phyloP scores from a whole-genome alignment of 2,797 vertebrate species.

The Monodelphis domestica region DNA sequence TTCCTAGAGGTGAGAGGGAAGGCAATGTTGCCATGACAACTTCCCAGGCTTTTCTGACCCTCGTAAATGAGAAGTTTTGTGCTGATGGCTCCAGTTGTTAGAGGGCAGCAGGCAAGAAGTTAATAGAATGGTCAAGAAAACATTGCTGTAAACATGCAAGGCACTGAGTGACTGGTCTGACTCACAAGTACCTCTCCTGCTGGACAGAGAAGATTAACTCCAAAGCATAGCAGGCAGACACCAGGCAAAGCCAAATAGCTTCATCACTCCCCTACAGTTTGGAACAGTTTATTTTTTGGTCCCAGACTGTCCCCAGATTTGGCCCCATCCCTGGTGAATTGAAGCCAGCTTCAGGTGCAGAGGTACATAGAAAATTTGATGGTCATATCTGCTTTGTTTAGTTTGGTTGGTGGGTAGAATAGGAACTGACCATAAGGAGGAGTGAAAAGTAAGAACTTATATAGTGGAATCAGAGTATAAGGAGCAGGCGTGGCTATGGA shows the following conservation, averaged over 20 bases:
- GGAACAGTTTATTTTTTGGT: neutral
- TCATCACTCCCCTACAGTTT: neutral
- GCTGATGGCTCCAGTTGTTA: neutral
- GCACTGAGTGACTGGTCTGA: fast-evolving
- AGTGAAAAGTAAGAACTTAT: neutral
- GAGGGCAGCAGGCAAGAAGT: neutral
- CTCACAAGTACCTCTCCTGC: neutral
- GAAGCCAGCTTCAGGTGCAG: constrained; percentile 18
- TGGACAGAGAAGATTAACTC: neutral
- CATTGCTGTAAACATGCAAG: neutral
- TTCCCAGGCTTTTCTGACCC: neutral
- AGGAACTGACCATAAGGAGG: neutral
- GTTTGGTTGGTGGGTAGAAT: neutral
- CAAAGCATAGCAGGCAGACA: neutral
- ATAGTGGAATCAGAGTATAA: neutral
- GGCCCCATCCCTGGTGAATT: neutral
- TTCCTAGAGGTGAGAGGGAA: constrained; percentile 1
- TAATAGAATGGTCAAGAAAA: neutral
- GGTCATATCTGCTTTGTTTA: constrained; percentile 32
- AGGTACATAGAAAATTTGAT: constrained; percentile 14
- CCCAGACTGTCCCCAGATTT: neutral
- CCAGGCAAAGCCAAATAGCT: neutral
- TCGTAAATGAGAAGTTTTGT: neutral
- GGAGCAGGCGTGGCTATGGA: neutral
- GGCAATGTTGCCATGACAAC: constrained; percentile 50